phyloP scores from a whole-genome alignment of 1,140 invertebrate species.

The Drosophila santomea region DNA sequence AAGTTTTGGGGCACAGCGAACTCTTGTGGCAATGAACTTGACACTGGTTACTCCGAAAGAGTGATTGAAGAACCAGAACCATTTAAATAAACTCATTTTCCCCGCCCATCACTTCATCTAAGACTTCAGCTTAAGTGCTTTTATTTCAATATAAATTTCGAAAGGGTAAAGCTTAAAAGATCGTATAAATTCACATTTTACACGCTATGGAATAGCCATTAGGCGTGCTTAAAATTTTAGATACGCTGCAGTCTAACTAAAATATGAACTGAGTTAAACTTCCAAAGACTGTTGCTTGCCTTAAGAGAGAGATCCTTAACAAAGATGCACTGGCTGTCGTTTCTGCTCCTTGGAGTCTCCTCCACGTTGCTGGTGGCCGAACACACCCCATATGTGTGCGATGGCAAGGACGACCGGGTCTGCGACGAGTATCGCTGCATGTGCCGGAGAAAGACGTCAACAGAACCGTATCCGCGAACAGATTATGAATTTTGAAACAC shows the following conservation, averaged over 20 bases:
- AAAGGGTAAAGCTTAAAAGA: not conserved
- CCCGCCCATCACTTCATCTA: no score
- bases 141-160: not conserved
- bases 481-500: not conserved
- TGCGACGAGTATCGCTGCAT: slow-evolving; percentile 8
- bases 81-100: no score
- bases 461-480: not conserved
- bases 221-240: not conserved
- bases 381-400: slow-evolving; percentile 1
- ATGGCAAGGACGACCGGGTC: slow-evolving; percentile 15
- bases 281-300: not conserved
- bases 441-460: not conserved
- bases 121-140: no score
- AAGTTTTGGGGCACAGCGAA: slow-evolving; percentile 6
- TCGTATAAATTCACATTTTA: not conserved
- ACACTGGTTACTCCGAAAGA: not conserved
- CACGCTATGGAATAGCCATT: not conserved
- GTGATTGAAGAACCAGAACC: not conserved
- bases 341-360: not conserved
- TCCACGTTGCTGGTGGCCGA: not conserved
- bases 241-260: not conserved
- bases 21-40: slow-evolving; percentile 28
- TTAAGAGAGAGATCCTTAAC: not conserved
- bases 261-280: no score
- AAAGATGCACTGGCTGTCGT: not conserved